Base-by-base conservation (phyloP, 2,888 invertebrate species). In the Watsonalla binaria region DNA sequence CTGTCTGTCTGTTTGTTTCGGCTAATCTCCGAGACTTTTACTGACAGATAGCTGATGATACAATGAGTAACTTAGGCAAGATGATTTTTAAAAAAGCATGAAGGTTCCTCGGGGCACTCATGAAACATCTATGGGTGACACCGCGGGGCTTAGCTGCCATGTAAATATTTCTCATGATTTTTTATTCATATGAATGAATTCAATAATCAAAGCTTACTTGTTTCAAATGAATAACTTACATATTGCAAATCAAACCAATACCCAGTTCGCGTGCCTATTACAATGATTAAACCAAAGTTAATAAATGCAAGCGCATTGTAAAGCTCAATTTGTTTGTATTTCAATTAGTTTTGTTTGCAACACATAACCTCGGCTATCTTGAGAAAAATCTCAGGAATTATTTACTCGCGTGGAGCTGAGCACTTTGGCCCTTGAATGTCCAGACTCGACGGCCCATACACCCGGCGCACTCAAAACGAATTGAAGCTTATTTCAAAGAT, bases 381-480 rank as follows among this genome's bases (percentile, higher is more conserved):
- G 70, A 72, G 72, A 80, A 80, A 83, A 86, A 89, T 89, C 88
- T 83, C 67, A 72, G 65, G 78, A 86, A 86, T 84, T 82, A 86
- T 84, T 84, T 84, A 79, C 74, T 74, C 69, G 64, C 60, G 67
- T 61, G 66, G 13, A 53, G 42, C 58, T 62, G 63, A 65, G 70
- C 65, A 64, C 63, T 65, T 59, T 65, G 55, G 53, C 56, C 56
- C 53, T 57, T 46, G 51, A 24, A 4, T 24, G 24, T 24, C 24
- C 24, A 2, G 24, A 24, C 24, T 24, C 24, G 4, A 24, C 2
- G 24, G 2, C 24, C 24, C 24, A 62, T 56, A 37, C 52, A 13
- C 54, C 37, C 6, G 47, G 51, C 50, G 52, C 45, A 14, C 14
- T n/a, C 51, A 53, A 15, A 46, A 15, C n/a, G 58, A 51, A 53